Evolutionary conservation across 1,140 invertebrate species (phyloP).

Genomic region (Drosophila suzukii): DNA sequence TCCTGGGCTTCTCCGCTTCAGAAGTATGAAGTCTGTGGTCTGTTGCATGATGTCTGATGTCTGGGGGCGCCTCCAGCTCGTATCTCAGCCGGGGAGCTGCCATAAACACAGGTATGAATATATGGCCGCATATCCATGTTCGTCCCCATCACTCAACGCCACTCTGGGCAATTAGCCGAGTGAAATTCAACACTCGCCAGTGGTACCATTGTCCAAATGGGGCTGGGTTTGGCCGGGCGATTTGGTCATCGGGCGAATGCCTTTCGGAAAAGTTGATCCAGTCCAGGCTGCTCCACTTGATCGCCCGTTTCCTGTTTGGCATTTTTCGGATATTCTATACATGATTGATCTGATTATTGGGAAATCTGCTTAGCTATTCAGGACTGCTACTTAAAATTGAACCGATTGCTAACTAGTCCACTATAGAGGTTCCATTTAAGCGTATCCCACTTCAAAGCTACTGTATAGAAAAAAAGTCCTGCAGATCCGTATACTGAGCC

Average conservation of each 20-base stretch:
- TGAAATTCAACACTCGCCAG: slow-evolving; percentile 78
- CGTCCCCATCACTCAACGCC: slow-evolving; percentile 42
- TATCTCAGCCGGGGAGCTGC: slow-evolving; percentile 29
- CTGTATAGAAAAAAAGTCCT: no score
- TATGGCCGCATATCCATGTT: slow-evolving; percentile 64
- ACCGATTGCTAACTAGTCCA: no score
- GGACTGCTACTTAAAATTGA: background rate
- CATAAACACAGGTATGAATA: slow-evolving; percentile 40
- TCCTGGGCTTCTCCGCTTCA: slow-evolving; percentile 6
- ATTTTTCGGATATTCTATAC: slow-evolving; percentile 40
- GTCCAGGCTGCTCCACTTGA: slow-evolving; percentile 1
- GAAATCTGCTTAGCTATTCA: background rate
- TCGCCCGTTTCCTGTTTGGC: slow-evolving; percentile 29
- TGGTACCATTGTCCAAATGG: slow-evolving; percentile 75
- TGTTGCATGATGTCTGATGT: slow-evolving; percentile 11
- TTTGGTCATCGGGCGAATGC: slow-evolving; percentile 63
- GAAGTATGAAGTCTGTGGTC: no score
- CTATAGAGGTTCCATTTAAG: no score
- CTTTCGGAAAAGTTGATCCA: slow-evolving; percentile 57
- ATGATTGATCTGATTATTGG: background rate
- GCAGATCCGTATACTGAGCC: no score
- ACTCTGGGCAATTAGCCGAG: slow-evolving; percentile 69
- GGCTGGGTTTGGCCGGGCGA: slow-evolving; percentile 45
- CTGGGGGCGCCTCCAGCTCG: slow-evolving; percentile 59
- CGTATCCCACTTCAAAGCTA: no score